phyloP scores from a whole-genome alignment of 2,888 invertebrate species.

The Caenorhabditis zanzibari region DNA sequence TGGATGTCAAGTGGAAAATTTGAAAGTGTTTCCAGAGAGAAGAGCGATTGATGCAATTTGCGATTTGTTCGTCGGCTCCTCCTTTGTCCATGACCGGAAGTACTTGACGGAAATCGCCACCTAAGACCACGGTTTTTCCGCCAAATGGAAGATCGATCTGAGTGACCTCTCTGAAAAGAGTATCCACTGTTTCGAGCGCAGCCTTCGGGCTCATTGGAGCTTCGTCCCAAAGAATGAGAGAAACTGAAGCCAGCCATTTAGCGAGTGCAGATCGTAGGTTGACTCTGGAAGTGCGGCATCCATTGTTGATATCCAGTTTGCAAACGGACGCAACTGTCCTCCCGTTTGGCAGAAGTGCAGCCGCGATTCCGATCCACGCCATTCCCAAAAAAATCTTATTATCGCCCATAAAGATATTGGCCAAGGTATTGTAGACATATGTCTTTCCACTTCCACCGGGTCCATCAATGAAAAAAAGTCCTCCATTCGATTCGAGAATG shows the following conservation, averaged over 20 bases:
- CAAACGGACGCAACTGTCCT: constrained; percentile 34
- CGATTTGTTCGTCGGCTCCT: constrained; percentile 13
- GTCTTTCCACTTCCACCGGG: constrained; percentile 85
- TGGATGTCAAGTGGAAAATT: constrained; percentile 18
- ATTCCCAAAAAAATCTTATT: constrained; percentile 27
- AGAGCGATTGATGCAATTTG: constrained; percentile 38
- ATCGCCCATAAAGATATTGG: constrained; percentile 82
- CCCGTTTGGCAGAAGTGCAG: too few species aligned
- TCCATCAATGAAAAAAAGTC: constrained; percentile 83
- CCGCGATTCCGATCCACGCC: constrained; percentile 69
- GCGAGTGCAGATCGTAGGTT: not conserved
- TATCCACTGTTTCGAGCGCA: constrained; percentile 42
- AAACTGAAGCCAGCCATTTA: not conserved
- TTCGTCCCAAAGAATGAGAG: constrained; percentile 21
- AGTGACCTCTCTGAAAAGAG: constrained; percentile 39
- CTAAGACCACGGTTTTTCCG: constrained; percentile 46
- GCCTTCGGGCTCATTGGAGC: constrained; percentile 51
- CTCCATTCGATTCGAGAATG: not conserved
- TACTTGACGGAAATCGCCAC: constrained; percentile 64
- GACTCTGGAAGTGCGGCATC: not conserved
- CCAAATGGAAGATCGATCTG: constrained; percentile 50
- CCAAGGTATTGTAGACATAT: constrained; percentile 83
- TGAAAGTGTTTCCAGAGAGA: constrained; percentile 27
- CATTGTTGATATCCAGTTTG: constrained; percentile 30
- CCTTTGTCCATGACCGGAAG: constrained; percentile 53